These are phyloP conservation scores for Dascyllus trimaculatus DNA, from an alignment of 2,113 vertebrate species.

Conservation along the genomic window DNA sequence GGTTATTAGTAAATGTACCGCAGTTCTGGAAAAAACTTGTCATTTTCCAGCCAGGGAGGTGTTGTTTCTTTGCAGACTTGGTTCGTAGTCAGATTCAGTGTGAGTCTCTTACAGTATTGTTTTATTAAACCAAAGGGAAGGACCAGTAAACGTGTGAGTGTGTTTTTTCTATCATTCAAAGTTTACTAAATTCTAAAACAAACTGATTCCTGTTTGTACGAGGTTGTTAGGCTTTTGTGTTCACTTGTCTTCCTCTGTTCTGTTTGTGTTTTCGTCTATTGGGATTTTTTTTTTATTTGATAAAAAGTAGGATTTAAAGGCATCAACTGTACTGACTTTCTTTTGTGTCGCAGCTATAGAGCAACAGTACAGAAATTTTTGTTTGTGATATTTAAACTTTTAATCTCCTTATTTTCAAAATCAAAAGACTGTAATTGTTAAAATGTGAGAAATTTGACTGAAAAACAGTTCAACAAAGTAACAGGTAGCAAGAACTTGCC, in stretches of 20 bases:
- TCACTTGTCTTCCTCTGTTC: conserved; percentile 9
- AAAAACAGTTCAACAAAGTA: not conserved
- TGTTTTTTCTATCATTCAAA: conserved; percentile 10
- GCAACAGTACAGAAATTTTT: no score
- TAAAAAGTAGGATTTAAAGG: not conserved
- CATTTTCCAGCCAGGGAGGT: conserved; percentile 8
- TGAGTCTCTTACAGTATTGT: conserved; percentile 56
- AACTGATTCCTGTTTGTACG: not conserved
- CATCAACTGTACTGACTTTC: not conserved
- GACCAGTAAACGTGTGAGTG: conserved; percentile 8
- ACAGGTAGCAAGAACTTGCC: not conserved
- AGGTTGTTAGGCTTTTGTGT: not conserved
- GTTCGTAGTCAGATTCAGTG: conserved; percentile 48
- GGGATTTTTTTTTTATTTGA: not conserved
- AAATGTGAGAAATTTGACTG: not conserved
- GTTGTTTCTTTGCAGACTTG: conserved; percentile 21
- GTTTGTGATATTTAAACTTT: no score
- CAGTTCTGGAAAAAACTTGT: conserved; percentile 23
- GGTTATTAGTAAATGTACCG: conserved; percentile 36
- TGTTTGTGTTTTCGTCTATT: conserved; percentile 7
- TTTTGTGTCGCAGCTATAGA: not conserved
- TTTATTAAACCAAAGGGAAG: conserved; percentile 65
- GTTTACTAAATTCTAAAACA: not conserved
- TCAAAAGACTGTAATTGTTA: not conserved
- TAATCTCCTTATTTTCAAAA: not conserved